Evolutionary conservation across 2,888 invertebrate genomes (phyloP).

Genomic region (Onchidella celtica): DNA sequence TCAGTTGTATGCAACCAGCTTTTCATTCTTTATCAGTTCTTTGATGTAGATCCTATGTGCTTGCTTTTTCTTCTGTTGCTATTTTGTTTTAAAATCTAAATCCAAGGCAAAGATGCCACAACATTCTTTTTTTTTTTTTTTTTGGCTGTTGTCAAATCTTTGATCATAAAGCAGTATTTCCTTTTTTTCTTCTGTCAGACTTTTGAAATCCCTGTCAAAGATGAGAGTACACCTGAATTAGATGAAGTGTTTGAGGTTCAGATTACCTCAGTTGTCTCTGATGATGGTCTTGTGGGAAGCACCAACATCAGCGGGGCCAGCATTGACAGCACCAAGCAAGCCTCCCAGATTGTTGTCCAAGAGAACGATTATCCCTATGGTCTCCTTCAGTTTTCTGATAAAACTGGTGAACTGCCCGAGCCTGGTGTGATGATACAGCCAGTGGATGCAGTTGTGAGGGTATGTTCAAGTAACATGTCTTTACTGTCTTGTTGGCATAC

Average conservation of each 20-base stretch:
- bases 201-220: conserved; percentile 63
- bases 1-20: no score
- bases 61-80: no score
- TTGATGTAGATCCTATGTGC: no score
- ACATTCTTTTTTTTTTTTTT: no score
- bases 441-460: neutral
- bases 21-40: no score
- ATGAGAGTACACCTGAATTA: conserved; percentile 74
- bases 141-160: no score
- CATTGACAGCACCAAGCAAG: conserved; percentile 60
- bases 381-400: conserved; percentile 73
- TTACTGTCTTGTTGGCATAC: neutral
- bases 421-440: conserved; percentile 63
- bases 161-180: no score
- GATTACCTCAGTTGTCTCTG: conserved; percentile 62
- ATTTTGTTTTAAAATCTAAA: no score
- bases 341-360: conserved; percentile 63
- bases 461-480: conserved; percentile 7
- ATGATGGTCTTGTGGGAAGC: conserved; percentile 70
- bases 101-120: no score
- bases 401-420: conserved; percentile 55
- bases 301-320: conserved; percentile 78
- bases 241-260: conserved; percentile 70
- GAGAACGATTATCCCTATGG: conserved; percentile 77
- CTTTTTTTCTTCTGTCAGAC: conserved; percentile 60